Evolutionary conservation across 2,888 invertebrate genomes (phyloP).

Genomic region (Pterostichus madidus): DNA sequence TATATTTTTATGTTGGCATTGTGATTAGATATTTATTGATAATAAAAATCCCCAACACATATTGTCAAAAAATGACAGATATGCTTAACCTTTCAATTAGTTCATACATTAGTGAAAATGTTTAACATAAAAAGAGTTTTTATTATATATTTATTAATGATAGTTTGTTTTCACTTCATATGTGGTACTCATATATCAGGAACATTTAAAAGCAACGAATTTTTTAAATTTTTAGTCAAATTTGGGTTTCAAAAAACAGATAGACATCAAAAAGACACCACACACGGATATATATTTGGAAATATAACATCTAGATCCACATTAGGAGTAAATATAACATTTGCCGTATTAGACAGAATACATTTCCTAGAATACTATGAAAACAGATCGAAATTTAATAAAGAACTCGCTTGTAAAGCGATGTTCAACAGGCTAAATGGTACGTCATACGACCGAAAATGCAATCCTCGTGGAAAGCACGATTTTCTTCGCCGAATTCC

Average conservation of each 20-base stretch:
- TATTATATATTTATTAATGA: constrained; percentile 69
- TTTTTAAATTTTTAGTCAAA: constrained; percentile 95
- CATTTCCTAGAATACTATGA: constrained; percentile 95
- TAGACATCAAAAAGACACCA: constrained; percentile 89
- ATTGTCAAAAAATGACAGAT: constrained; percentile 67
- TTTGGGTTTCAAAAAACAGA: constrained; percentile 99
- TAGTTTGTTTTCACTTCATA: constrained; percentile 69
- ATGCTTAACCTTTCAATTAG: constrained; percentile 66
- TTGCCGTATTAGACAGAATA: constrained; percentile 93
- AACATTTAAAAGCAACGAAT: constrained; percentile 84
- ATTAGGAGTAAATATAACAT: constrained; percentile 85
- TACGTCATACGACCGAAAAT: constrained; percentile 91
- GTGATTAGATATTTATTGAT: not conserved
- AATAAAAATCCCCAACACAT: constrained; percentile 32
- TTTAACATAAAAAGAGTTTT: constrained; percentile 68
- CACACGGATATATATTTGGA: constrained; percentile 97
- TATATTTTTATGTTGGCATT: constrained; percentile 24
- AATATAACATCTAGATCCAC: constrained; percentile 89
- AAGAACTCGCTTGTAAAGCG: constrained; percentile 87
- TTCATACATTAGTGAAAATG: constrained; percentile 63
- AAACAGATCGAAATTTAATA: constrained; percentile 83
- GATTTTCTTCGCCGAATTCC: constrained; percentile 92
- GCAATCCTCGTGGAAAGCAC: constrained; percentile 87
- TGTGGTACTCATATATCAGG: constrained; percentile 81
- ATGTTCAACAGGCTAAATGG: constrained; percentile 93